Evolutionary conservation across 1,140 invertebrate genomes (phyloP), one percentile per base, ranked within the genome.

Genomic region (Tetragonula clypearis): DNA sequence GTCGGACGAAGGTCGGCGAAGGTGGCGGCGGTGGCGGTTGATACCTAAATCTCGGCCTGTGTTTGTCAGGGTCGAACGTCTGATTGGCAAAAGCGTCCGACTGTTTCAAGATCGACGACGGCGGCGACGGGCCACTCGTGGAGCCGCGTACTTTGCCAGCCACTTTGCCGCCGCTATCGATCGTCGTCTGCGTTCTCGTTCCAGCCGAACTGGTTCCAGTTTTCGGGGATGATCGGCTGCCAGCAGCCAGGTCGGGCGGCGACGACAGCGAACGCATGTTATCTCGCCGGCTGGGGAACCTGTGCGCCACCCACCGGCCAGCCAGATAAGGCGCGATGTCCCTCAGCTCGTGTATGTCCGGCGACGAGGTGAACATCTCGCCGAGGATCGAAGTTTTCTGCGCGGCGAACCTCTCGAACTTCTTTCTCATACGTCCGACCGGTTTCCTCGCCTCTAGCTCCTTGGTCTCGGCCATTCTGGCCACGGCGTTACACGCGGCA

Each of bases 311-410:
- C 97, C 97, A 98, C 17, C 96, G 95, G 4, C 97, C 97, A 1
- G 97, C 96, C 82, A 98, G 93, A 93, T 98, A 97, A 0, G 97
- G 96, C 11, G 97, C 96, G 41, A 98, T 97, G 88, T 97, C 97
- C 2, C 96, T 95, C 1, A 98, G 94, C 90, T 98, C 97, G 82
- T 96, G 96, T 26, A 98, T 95, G 90, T 98, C 97, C 1, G 97
- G 97, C 49, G 97, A 96, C 0, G 97, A 98, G 1, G 97, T 97
- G 90, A 97, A 98, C 95, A 98, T 97, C 89, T 97, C 96, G 0
- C 97, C 97, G 14, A 98, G 93, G 17, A 97, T 92, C 12, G 97
- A 97, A 75, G 97, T 96, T 14, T 94, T 94, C 83, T 87, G 76
- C 91, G 78, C 89, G 62, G 65, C 73, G 23, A 74, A 79, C 2